Conservation (phyloP, 2,113 vertebrate species). For the Oncorhynchus nerka region DNA sequence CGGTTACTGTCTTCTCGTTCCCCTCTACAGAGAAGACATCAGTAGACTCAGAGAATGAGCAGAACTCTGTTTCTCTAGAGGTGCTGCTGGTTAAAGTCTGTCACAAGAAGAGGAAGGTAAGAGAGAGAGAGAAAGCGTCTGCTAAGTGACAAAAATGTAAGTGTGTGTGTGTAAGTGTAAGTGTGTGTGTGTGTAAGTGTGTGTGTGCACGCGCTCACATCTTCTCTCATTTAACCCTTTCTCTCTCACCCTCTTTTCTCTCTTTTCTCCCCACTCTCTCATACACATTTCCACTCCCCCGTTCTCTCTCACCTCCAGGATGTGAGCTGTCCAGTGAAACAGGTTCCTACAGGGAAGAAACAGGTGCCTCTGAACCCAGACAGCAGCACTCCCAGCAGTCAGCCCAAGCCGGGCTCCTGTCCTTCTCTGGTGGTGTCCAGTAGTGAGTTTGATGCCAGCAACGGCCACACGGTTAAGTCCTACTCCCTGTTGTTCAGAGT, state of each 20-base stretch:
- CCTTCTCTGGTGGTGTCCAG: slow-evolving; percentile 97
- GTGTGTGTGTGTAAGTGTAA: neutral
- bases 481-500: slow-evolving; percentile 97
- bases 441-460: slow-evolving; percentile 98
- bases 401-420: slow-evolving; percentile 90
- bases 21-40: slow-evolving; percentile 89
- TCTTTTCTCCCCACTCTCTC: neutral
- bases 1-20: no score
- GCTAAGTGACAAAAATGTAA: neutral
- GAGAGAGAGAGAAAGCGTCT: neutral
- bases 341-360: slow-evolving; percentile 99
- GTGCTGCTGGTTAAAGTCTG: slow-evolving; percentile 99
- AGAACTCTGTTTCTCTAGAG: slow-evolving; percentile 96
- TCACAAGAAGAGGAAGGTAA: slow-evolving; percentile 99
- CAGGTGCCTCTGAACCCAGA: slow-evolving; percentile 99
- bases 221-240: neutral
- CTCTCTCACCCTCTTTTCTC: slow-evolving; percentile 18
- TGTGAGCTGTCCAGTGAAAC: slow-evolving; percentile 97
- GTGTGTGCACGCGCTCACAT: neutral
- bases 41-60: slow-evolving; percentile 97
- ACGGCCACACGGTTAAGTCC: slow-evolving; percentile 99
- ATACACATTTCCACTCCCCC: neutral
- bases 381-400: slow-evolving; percentile 73
- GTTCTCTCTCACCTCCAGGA: slow-evolving; percentile 75
- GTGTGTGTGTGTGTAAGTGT: neutral